Evolutionary conservation across 2,888 invertebrate species (phyloP).

Genomic region (Rotaria socialis): DNA sequence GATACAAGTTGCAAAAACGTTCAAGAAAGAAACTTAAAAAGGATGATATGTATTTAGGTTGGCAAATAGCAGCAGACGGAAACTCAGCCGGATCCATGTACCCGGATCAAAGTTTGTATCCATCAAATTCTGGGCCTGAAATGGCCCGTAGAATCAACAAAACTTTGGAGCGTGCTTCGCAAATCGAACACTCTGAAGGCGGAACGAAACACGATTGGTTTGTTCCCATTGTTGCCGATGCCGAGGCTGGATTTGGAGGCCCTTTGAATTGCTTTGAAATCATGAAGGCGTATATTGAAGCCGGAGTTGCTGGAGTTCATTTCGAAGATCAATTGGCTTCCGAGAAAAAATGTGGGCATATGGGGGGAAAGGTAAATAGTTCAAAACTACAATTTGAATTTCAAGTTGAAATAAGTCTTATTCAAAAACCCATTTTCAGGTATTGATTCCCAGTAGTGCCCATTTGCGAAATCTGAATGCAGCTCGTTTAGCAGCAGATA

Average conservation of each 20-base stretch:
- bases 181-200: slow-evolving; percentile 51
- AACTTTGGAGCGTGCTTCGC: slow-evolving; percentile 55
- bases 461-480: slow-evolving; percentile 58
- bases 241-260: slow-evolving; percentile 59
- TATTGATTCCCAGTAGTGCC: slow-evolving; percentile 56
- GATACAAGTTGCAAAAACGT: too few relatives aligned
- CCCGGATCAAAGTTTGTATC: slow-evolving; percentile 58
- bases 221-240: slow-evolving; percentile 57
- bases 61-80: slow-evolving; percentile 59
- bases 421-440: slow-evolving; percentile 43
- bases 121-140: slow-evolving; percentile 57
- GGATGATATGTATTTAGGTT: slow-evolving; percentile 50
- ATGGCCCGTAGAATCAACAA: slow-evolving; percentile 54
- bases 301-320: slow-evolving; percentile 54
- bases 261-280: slow-evolving; percentile 58
- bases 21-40: too few relatives aligned
- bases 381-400: slow-evolving; percentile 48
- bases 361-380: slow-evolving; percentile 53
- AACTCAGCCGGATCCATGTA: slow-evolving; percentile 57
- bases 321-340: slow-evolving; percentile 59
- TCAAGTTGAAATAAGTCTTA: too few relatives aligned
- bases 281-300: slow-evolving; percentile 53
- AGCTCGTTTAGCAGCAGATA: slow-evolving; percentile 58
- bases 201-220: slow-evolving; percentile 49
- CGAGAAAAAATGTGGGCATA: slow-evolving; percentile 59